Conservation (phyloP, 1,140 invertebrate species). For the Spodoptera frugiperda region DNA sequence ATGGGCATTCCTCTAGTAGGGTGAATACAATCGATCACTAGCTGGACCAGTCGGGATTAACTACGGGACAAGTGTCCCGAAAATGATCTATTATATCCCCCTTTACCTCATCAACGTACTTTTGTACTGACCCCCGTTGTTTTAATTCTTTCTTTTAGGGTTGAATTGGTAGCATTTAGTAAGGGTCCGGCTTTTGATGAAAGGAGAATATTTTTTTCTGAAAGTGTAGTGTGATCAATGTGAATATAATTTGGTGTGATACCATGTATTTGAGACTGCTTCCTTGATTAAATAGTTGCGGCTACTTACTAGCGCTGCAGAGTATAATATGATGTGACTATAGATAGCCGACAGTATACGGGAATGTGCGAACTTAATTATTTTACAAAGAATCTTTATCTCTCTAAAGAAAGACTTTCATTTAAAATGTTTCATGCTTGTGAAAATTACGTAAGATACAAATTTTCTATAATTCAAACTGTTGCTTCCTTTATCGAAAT, state of each 20-base stretch:
- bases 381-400: too few relatives aligned
- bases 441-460: too few relatives aligned
- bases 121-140: slow-evolving; percentile 79
- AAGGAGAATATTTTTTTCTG: background rate
- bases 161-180: slow-evolving; percentile 61
- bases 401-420: too few relatives aligned
- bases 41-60: slow-evolving; percentile 68
- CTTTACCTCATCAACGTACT: slow-evolving; percentile 82
- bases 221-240: background rate
- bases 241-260: background rate
- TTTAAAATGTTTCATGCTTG: too few relatives aligned
- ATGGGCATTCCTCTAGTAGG: slow-evolving; percentile 61
- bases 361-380: too few relatives aligned
- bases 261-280: too few relatives aligned
- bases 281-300: too few relatives aligned
- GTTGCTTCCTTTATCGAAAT: too few relatives aligned
- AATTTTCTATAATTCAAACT: too few relatives aligned
- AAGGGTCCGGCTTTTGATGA: slow-evolving; percentile 21
- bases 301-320: too few relatives aligned
- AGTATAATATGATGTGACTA: too few relatives aligned
- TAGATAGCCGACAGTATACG: too few relatives aligned
- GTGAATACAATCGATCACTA: slow-evolving; percentile 60
- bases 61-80: slow-evolving; percentile 74
- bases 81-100: slow-evolving; percentile 82
- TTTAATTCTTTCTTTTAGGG: slow-evolving; percentile 81